Base-by-base conservation (phyloP, 23 tunicate genomes). In the Oikopleura dioica region DNA sequence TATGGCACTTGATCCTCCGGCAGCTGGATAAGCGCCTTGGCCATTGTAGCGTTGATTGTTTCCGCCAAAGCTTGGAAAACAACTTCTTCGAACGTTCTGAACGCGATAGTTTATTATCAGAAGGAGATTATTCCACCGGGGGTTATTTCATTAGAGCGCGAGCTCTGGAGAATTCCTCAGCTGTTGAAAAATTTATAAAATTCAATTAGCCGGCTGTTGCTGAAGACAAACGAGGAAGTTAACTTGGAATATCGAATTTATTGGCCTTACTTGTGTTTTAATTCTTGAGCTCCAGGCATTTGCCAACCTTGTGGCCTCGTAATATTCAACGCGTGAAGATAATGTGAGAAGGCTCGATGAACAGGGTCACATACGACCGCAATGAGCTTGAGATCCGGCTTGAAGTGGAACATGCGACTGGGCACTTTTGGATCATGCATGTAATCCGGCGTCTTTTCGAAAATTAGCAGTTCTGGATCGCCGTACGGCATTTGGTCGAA, bases 361-460 rank as follows among this genome's bases (percentile, higher is more conserved):
- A 63, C 72, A 16, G 72, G 72, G 33, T 63, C 72, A 63, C 72
- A 63, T 4, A 63, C 72, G 2, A 63, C 72, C 4, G 72, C 72
- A 63, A 63, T 63, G 33, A 63, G 16, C 26, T 63, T 63, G 30
- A 63, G 33, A 28, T 24, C 33, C 5, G 72, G 72, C 33, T 63
- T 63, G 33, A 63, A 63, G 33, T 63, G 72, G 16, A 12, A 12
- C 72, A 63, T 63, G 16, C 72, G 29, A 23, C 30, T 2, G 30
- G 72, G 72, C 72, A 63, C 72, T 31, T 63, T 63, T 23, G 72
- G 72, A 28, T 63, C 72, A 28, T 63, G 72, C 72, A 63, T 63
- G 26, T 63, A 63, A 63, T 63, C 72, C 5, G 72, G 72, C 29
- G 72, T 63, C 33, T 63, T 63, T 28, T 63, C 72, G 33, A 63